These are phyloP conservation scores for Aphelenchoides fujianensis DNA, from an alignment of 1,140 invertebrate species.

Conservation along the genomic window DNA sequence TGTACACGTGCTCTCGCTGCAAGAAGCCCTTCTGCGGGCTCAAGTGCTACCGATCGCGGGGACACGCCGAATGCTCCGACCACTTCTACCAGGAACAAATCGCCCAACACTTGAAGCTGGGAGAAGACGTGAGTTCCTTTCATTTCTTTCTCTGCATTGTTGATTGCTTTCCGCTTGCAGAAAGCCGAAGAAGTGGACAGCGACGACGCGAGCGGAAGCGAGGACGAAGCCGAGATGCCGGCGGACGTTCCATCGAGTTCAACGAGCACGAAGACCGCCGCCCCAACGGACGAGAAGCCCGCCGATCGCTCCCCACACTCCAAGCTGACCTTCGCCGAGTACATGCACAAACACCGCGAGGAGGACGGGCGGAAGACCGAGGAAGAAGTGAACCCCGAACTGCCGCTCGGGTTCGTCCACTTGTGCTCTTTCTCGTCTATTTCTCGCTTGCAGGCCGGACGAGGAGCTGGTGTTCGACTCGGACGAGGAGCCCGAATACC, in stretches of 20 bases:
- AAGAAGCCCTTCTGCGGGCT: conserved; percentile 78
- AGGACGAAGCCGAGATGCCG: too few relatives aligned
- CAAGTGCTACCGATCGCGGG: conserved; percentile 75
- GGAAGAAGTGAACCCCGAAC: conserved; percentile 39
- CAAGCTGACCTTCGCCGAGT: conserved; percentile 42
- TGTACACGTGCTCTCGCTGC: conserved; percentile 78
- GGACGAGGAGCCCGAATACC: conserved; percentile 48
- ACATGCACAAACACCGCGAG: conserved; percentile 32
- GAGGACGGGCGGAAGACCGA: conserved; percentile 27
- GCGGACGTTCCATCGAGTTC: too few relatives aligned
- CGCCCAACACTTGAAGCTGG: conserved; percentile 69
- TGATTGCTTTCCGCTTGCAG: too few relatives aligned
- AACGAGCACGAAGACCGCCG: neutral
- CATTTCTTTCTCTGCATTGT: neutral
- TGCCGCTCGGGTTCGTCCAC: conserved; percentile 35
- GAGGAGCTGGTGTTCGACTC: conserved; percentile 46
- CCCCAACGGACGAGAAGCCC: neutral
- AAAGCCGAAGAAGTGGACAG: conserved; percentile 3
- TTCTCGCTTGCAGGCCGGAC: conserved; percentile 44
- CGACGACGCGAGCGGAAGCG: conserved; percentile 10
- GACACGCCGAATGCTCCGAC: conserved; percentile 78
- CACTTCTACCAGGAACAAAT: conserved; percentile 80
- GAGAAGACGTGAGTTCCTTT: neutral
- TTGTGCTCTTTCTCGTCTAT: too few relatives aligned
- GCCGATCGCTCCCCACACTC: neutral